Evolutionary conservation across 37 sponge, comb jelly and placozoan species (phyloP), one percentile per base, ranked within the genome.

Genomic region (Geodia barretti): DNA sequence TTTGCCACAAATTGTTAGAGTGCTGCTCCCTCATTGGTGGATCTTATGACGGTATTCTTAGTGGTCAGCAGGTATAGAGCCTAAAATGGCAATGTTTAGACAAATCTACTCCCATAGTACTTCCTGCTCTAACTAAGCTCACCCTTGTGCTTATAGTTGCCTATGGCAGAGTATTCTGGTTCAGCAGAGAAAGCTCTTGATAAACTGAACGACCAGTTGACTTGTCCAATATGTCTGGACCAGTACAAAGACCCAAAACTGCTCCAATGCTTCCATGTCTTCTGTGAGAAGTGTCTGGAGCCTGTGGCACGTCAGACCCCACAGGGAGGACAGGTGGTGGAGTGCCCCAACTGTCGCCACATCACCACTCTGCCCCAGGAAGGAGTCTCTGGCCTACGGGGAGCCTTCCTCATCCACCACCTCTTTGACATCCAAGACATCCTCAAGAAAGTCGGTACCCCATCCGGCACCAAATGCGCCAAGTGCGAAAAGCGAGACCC

Each of bases 341-440:
- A 58, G 60, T 89, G 90, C 32, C 90, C 90, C 24, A 67, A 80
- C 41, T 89, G 90, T 65, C 77, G 90, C 2, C 76, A 80, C 4
- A 31, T 63, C 19, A 60, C 77, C 0, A 54, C 54, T 19, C 62
- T 84, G 28, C 81, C 84, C 19, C 75, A 62, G 35, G 61, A 79
- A 31, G 85, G 90, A 36, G 75, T 84, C 35, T 25, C 61, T 1
- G 85, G 85, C 3, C 83, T 89, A 71, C 90, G 75, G 24, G 20
- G 75, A 31, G 85, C 79, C 83, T 89, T 89, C 72, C 85, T 75
- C 29, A 79, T 84, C 76, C 43, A 84, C 85, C 41, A 84, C 72
- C 80, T 89, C 25, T 66, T 80, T 24, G 76, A 80, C 60, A 74
- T 89, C 64, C 75, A 72, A 59, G 76, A 68, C 3, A 20, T 73